phyloP scores from a whole-genome alignment of 1,140 invertebrate species.

The Teleopsis dalmanni region DNA sequence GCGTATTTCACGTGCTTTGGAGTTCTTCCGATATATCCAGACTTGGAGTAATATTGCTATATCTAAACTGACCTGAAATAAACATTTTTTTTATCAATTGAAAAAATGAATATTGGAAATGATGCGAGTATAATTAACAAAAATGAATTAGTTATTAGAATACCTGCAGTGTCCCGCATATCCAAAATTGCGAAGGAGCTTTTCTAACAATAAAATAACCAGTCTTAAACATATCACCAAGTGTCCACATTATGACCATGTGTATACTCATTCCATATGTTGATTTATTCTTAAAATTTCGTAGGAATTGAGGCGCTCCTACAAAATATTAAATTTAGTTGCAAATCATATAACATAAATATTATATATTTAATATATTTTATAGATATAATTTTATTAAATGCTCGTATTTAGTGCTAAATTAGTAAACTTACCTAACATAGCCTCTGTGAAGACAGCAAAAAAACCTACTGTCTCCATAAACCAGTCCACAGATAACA shows the following conservation, averaged over 20 bases:
- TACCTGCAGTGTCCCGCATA: conserved; percentile 91
- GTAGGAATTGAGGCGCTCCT: conserved; percentile 77
- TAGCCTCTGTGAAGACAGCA: conserved; percentile 92
- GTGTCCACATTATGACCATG: conserved; percentile 97
- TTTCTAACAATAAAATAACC: conserved; percentile 85
- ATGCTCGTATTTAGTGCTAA: too few species aligned
- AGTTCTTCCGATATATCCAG: conserved; percentile 57
- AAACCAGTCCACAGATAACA: conserved; percentile 72
- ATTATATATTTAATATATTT: background rate
- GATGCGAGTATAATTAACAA: background rate
- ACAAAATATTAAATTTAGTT: conserved; percentile 14
- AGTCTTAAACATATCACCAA: conserved; percentile 94
- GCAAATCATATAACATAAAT: conserved; percentile 9
- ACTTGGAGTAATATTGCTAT: conserved; percentile 52
- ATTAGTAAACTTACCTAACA: conserved; percentile 72
- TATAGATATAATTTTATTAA: too few species aligned
- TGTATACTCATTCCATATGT: conserved; percentile 65
- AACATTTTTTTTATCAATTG: background rate
- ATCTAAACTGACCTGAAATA: conserved; percentile 43
- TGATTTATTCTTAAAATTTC: conserved; percentile 74
- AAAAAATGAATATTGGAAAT: background rate
- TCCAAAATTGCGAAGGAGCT: conserved; percentile 89
- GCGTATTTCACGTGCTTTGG: conserved; percentile 50
- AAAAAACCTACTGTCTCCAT: conserved; percentile 87
- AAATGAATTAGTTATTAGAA: conserved; percentile 19